Evolutionary conservation across 1,140 invertebrate species (phyloP).

Genomic region (Brevipalpus yothersi): DNA sequence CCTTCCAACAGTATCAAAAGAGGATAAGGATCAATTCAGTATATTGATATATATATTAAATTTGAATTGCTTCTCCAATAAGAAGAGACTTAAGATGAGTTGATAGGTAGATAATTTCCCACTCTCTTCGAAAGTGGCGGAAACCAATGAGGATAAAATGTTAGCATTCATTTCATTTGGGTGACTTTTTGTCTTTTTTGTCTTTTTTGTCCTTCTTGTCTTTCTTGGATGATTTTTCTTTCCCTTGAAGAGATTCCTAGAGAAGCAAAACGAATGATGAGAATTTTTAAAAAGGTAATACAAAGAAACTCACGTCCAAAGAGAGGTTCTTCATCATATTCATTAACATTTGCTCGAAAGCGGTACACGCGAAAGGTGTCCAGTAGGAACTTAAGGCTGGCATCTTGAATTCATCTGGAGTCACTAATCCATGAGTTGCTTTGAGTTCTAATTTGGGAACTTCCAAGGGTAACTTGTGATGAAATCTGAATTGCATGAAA

Average conservation of each 20-base stretch:
- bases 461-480: slow-evolving; percentile 36
- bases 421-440: slow-evolving; percentile 39
- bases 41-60: too few species aligned
- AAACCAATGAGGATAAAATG: too few species aligned
- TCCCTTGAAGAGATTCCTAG: background rate
- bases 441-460: slow-evolving; percentile 33
- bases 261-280: background rate
- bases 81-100: too few species aligned
- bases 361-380: slow-evolving; percentile 29
- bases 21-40: too few species aligned
- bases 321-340: background rate
- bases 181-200: background rate
- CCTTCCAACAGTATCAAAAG: too few species aligned
- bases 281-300: background rate
- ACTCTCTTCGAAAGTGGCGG: too few species aligned
- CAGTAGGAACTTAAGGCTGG: slow-evolving; percentile 29
- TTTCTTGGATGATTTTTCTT: background rate
- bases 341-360: slow-evolving; percentile 20
- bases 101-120: too few species aligned
- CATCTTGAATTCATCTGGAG: slow-evolving; percentile 33
- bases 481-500: slow-evolving; percentile 27
- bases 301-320: background rate
- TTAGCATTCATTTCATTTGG: background rate
- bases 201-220: background rate
- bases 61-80: too few species aligned